phyloP scores from a whole-genome alignment of 1,140 invertebrate genomes.

The Lordiphosa mommai region DNA sequence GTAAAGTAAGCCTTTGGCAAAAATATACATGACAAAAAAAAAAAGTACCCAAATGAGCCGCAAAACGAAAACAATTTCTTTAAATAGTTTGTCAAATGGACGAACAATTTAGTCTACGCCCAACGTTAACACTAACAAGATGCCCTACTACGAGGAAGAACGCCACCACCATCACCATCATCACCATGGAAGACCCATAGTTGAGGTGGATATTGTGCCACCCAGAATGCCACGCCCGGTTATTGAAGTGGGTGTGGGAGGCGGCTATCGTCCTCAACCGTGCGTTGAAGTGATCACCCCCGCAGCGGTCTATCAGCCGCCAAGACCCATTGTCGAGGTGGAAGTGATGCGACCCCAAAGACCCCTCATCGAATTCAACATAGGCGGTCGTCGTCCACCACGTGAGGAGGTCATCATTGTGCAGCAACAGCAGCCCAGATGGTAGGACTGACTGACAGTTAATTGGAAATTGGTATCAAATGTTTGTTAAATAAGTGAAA shows the following conservation, averaged over 20 bases:
- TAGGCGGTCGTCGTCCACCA: constrained; percentile 52
- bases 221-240: constrained; percentile 56
- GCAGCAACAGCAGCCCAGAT: constrained; percentile 52
- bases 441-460: constrained; percentile 26
- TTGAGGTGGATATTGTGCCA: constrained; percentile 61
- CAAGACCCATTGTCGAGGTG: constrained; percentile 52
- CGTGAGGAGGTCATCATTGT: constrained; percentile 60
- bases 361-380: constrained; percentile 60
- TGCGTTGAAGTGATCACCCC: constrained; percentile 52
- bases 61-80: constrained; percentile 16
- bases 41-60: constrained; percentile 36
- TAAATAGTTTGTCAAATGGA: constrained; percentile 52
- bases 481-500: constrained; percentile 30
- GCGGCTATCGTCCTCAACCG: constrained; percentile 39
- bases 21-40: constrained; percentile 8
- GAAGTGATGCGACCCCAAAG: constrained; percentile 55
- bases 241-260: constrained; percentile 54
- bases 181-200: constrained; percentile 50
- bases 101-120: constrained; percentile 34
- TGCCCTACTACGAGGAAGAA: constrained; percentile 65
- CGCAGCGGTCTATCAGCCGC: constrained; percentile 55
- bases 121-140: constrained; percentile 19
- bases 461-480: constrained; percentile 1
- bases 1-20: constrained; percentile 36
- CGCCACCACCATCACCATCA: constrained; percentile 59